Evolutionary conservation across 2,888 invertebrate genomes (phyloP).

Genomic region (Polyommatus iphigenia): DNA sequence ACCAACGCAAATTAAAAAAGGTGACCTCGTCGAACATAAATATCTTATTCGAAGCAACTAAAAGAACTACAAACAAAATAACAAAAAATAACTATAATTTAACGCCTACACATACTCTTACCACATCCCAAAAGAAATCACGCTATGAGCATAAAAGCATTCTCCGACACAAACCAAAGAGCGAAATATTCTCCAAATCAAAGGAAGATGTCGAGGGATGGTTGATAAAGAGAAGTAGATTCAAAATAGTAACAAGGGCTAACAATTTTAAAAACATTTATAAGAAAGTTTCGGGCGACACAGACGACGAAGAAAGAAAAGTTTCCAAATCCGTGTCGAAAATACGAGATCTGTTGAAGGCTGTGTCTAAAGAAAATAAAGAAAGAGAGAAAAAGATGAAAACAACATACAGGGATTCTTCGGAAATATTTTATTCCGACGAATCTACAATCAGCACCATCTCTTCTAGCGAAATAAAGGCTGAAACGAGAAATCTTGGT

Average conservation of each 20-base stretch:
- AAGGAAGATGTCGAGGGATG: neutral
- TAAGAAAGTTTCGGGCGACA: neutral
- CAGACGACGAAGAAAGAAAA: neutral
- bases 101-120: neutral
- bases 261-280: neutral
- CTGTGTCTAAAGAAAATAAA: constrained; percentile 1
- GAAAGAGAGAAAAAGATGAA: neutral
- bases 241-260: neutral
- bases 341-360: neutral
- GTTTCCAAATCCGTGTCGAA: neutral
- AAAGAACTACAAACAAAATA: neutral
- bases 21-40: neutral
- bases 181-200: constrained; percentile 1
- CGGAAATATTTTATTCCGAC: constrained; percentile 2
- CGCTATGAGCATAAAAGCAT: neutral
- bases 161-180: neutral
- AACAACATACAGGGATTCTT: neutral
- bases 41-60: neutral
- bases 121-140: neutral
- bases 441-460: constrained; percentile 3
- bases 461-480: neutral
- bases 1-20: neutral
- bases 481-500: neutral
- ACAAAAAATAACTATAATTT: neutral
- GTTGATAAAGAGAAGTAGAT: constrained; percentile 4